phyloP scores from a whole-genome alignment of 2,888 invertebrate genomes.

The Penaeus monodon region DNA sequence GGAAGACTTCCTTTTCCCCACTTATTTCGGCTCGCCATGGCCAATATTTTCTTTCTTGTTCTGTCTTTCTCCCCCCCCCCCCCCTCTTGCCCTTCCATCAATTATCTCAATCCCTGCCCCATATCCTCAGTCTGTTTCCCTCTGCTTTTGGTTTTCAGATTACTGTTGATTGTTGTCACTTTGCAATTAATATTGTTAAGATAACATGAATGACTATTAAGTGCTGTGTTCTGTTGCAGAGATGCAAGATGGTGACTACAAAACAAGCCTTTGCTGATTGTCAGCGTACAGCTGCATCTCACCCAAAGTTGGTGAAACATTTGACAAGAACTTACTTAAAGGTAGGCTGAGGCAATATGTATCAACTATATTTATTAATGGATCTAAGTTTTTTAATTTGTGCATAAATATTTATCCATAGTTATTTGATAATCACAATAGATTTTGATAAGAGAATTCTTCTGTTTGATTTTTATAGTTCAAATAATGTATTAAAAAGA shows the following conservation, averaged over 20 bases:
- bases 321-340: slow-evolving; percentile 31
- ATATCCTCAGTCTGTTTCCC: too few relatives aligned
- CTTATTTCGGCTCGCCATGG: too few relatives aligned
- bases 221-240: slow-evolving; percentile 4
- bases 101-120: too few relatives aligned
- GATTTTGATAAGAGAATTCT: neutral
- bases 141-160: too few relatives aligned
- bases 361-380: neutral
- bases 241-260: slow-evolving; percentile 13
- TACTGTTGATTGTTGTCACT: too few relatives aligned
- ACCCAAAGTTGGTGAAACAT: slow-evolving; percentile 36
- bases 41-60: too few relatives aligned
- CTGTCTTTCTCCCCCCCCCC: too few relatives aligned
- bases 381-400: neutral
- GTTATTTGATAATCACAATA: neutral
- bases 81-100: too few relatives aligned
- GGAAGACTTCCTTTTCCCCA: too few relatives aligned
- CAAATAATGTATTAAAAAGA: too few relatives aligned
- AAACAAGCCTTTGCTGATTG: slow-evolving; percentile 45
- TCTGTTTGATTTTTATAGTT: too few relatives aligned
- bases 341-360: slow-evolving; percentile 21
- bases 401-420: neutral
- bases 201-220: neutral
- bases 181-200: neutral
- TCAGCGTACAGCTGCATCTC: slow-evolving; percentile 31